phyloP scores from a whole-genome alignment of 2,888 invertebrate genomes.

The Caenorhabditis drosophilae region DNA sequence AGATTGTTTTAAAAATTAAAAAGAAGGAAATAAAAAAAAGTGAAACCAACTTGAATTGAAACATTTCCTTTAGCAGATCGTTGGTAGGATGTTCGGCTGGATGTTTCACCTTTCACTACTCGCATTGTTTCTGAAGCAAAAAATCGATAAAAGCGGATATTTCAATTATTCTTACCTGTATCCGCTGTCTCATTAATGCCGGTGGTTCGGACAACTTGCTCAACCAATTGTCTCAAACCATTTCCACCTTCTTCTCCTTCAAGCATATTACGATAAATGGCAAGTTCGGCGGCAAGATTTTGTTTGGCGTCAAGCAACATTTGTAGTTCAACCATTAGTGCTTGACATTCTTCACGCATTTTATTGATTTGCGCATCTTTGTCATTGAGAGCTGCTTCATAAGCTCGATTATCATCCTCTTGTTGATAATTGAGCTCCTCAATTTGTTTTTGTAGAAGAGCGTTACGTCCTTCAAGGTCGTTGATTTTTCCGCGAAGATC shows the following conservation, averaged over 20 bases:
- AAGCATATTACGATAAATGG: slow-evolving; percentile 74
- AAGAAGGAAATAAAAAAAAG: not conserved
- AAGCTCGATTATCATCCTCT: slow-evolving; percentile 69
- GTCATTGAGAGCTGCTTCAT: slow-evolving; percentile 70
- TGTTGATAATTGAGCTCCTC: slow-evolving; percentile 71
- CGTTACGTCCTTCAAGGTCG: slow-evolving; percentile 72
- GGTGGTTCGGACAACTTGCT: slow-evolving; percentile 68
- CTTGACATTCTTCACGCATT: slow-evolving; percentile 69
- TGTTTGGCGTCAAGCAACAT: slow-evolving; percentile 72
- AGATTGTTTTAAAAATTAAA: not conserved
- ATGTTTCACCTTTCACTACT: slow-evolving; percentile 71
- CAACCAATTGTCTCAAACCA: slow-evolving; percentile 68
- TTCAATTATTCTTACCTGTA: too few species aligned
- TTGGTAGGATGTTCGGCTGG: slow-evolving; percentile 73
- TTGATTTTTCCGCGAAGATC: slow-evolving; percentile 71
- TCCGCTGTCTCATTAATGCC: slow-evolving; percentile 63
- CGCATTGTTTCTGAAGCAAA: slow-evolving; percentile 51
- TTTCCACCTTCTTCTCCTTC: slow-evolving; percentile 73
- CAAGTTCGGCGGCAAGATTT: slow-evolving; percentile 73
- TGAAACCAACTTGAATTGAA: slow-evolving; percentile 64
- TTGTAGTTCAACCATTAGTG: slow-evolving; percentile 71
- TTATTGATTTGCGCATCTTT: slow-evolving; percentile 69
- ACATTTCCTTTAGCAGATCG: slow-evolving; percentile 72
- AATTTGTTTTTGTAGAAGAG: slow-evolving; percentile 72
- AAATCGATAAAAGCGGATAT: too few species aligned